Evolutionary conservation across 2,888 invertebrate species (phyloP), one percentile per base, ranked within the genome.

Genomic region (Cloeon dipterum): DNA sequence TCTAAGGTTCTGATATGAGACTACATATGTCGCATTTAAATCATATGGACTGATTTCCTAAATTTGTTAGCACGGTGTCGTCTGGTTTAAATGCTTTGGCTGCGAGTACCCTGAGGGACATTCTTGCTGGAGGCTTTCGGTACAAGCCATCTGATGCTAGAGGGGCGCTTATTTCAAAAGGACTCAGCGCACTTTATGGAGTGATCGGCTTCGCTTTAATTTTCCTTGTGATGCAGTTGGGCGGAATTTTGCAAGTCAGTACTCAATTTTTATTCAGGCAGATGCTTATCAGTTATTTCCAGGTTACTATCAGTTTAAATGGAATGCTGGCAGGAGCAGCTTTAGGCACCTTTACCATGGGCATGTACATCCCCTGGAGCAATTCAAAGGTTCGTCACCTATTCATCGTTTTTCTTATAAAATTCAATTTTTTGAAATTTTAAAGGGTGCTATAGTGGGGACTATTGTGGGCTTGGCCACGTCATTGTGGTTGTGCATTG

Each of bases 31-130:
- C n/a, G n/a, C n/a, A n/a, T n/a, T n/a, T n/a, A n/a, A n/a, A n/a
- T n/a, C n/a, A n/a, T n/a, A n/a, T n/a, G n/a, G n/a, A n/a, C n/a
- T n/a, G n/a, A n/a, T n/a, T n/a, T n/a, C n/a, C n/a, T n/a, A n/a
- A n/a, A n/a, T n/a, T n/a, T n/a, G 59, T 36, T 57, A 93, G 91
- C 47, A 93, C 93, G 4, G 86, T 94, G 5, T 91, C 93, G 1
- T 82, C 89, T 13, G 91, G 91, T 0, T 55, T 94, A 39, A 93
- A 91, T 52, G 89, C 91, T 1, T 58, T 94, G 42, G 77, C 93
- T 1, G 91, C 93, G 2, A 79, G 91, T 19, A 77, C 83, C 1
- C 73, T 86, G 49, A 78, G 89, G 56, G 94, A 94, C 56, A 65
- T 91, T 39, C 64, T 88, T 1, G 67, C 66, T 20, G 75, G 77